Evolutionary conservation across 2,888 invertebrate species (phyloP), one percentile per base, ranked within the genome.

Genomic region (Bhutanitis thaidina): DNA sequence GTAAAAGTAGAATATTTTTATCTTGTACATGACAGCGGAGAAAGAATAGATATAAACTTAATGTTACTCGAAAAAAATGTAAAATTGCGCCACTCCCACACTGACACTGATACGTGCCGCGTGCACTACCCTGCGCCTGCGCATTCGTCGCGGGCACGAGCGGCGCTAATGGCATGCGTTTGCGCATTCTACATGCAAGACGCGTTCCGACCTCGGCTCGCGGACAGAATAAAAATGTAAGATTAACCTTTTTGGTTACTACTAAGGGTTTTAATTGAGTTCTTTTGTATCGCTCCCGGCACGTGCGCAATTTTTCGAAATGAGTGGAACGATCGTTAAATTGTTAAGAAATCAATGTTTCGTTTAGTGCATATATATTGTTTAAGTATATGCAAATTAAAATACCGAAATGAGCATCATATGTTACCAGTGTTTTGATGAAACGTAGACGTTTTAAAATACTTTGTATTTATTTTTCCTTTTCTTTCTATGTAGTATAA

Each of bases 181-280:
- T 25, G 47, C 54, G 52, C 55, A 54, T 41, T 47, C 43, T 45
- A 34, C 48, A 56, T 49, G 49, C 58, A 36, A 20, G 5, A 14
- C 51, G 44, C 56, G 56, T 39, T 20, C 29, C 7, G 1, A 12
- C 52, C n/a, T 30, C 45, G 43, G 12, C 43, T 20, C 58, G 56
- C 44, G 57, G 48, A 34, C 49, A 25, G 59, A 57, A 64, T 61
- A 49, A 43, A 41, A 43, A 54, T 43, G 49, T 47, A 41, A 40
- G 39, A 57, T 57, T 49, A 55, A 49, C 48, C 30, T 58, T 62
- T 56, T 59, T 61, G 48, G 47, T 49, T 35, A 46, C 40, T n/a
- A 29, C 3, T 45, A 5, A 27, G 12, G 35, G 57, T 54, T 40
- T 54, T 44, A 49, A 63, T 56, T 58, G 60, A 56, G 55, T 52